Base-by-base conservation (phyloP, 2,888 invertebrate genomes). In the Lochmaea crataegi region DNA sequence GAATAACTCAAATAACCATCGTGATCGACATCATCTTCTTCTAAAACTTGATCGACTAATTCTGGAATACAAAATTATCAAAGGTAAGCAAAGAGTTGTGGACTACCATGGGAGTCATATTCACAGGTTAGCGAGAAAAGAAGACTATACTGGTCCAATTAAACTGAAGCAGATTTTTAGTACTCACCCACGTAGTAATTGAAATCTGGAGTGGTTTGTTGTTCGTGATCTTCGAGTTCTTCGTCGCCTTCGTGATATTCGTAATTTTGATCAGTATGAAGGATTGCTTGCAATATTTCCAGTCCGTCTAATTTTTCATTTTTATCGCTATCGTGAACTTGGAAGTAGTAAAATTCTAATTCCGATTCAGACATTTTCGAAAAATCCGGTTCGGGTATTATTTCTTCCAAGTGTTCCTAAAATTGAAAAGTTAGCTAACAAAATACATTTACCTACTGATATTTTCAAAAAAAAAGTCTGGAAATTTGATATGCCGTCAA, bases 271-370 rank as follows among this genome's bases (percentile, higher is more conserved):
- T 90, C 85, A 18, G 93, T 93, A 82, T 96, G 95, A 68, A 91
- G 91, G 75, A 96, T 91, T 0, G 96, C 95, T 87, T 94, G 90
- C 68, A 97, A 87, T 82, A 98, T 91, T 88, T 98, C 98, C 74
- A 96, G 87, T 0, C 97, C 97, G 85, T 98, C 97, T 74, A 98
- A 87, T 82, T 93, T 94, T 1, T 93, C 93, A 84, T 98, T 96
- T 83, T 94, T 94, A 84, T 97, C 96, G 77, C 93, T 93, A 85
- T 98, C 98, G 82, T 98, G 98, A 18, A 94, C 88, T 88, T 93
- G 92, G 84, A 96, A 95, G 83, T 95, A 95, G 85, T 94, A 92
- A 82, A 95, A 94, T 84, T 95, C 95, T 81, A 95, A 85, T 83
- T 97, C 96, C 81, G 96, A 95, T 1, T 94, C 93, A 0, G 93